A percentile compares a stretch with the other conserved stretches of the same genome.
These are phyloP conservation scores for Catalaphyllia jardinei DNA, from an alignment of 64 coral and sea anemone species.

Conservation along the genomic window DNA sequence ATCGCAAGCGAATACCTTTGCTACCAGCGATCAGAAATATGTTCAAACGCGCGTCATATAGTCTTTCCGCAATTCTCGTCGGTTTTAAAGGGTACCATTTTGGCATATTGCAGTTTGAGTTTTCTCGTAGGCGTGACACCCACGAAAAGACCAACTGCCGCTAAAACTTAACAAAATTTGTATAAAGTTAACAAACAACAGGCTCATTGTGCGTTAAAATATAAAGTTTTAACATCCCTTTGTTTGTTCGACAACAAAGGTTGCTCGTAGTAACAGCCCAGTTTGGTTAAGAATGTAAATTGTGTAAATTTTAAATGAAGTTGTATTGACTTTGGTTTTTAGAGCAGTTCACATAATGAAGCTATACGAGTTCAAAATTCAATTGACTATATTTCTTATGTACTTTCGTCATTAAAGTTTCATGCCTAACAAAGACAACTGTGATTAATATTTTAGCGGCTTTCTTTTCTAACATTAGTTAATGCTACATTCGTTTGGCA, in stretches of 20 bases:
- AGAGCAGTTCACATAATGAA: background rate
- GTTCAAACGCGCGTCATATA: background rate
- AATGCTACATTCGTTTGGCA: too few species aligned
- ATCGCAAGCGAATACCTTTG: background rate
- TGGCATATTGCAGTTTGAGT: background rate
- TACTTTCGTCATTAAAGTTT: background rate
- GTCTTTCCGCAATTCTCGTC: background rate
- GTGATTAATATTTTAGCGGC: too few species aligned
- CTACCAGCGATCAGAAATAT: background rate
- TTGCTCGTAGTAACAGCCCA: background rate
- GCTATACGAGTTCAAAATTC: background rate
- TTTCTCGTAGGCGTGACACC: background rate
- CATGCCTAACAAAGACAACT: too few species aligned
- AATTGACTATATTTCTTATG: background rate
- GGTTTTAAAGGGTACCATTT: background rate
- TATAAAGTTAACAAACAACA: background rate
- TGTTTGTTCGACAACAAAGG: background rate
- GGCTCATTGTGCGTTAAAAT: background rate
- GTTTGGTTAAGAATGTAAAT: constrained; percentile 2
- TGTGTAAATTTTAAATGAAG: background rate
- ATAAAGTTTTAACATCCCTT: background rate
- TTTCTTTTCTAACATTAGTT: too few species aligned
- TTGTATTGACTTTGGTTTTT: background rate
- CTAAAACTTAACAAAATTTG: constrained; percentile 9
- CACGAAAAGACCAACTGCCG: background rate